Evolutionary conservation across 2,888 invertebrate species (phyloP).

Genomic region (Neria commutata): DNA sequence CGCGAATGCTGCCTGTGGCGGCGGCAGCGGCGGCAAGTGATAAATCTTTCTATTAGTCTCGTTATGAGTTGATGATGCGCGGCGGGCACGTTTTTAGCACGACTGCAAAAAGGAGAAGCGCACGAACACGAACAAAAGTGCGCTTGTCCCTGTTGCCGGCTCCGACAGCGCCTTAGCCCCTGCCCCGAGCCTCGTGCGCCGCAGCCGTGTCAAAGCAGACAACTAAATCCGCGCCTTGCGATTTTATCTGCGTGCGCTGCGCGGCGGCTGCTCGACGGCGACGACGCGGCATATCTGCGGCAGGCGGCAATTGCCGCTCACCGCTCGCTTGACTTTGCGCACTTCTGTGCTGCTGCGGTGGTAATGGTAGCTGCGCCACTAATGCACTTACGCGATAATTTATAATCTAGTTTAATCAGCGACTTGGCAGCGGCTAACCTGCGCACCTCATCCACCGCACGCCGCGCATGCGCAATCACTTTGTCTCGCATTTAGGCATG

Average conservation of each 20-base stretch:
- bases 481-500: slow-evolving; percentile 59
- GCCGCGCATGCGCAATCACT: slow-evolving; percentile 51
- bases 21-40: slow-evolving; percentile 31
- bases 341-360: background rate
- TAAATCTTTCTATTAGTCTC: slow-evolving; percentile 57
- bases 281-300: slow-evolving; percentile 3
- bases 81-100: slow-evolving; percentile 30
- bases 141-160: slow-evolving; percentile 34
- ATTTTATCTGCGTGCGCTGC: slow-evolving; percentile 43
- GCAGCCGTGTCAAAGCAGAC: slow-evolving; percentile 6
- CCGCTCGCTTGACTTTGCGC: background rate
- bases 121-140: slow-evolving; percentile 17
- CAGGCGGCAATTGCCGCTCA: slow-evolving; percentile 2
- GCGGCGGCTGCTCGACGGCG: slow-evolving; percentile 27
- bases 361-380: slow-evolving; percentile 5
- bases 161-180: slow-evolving; percentile 27
- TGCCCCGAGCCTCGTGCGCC: background rate
- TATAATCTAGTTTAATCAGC: slow-evolving; percentile 55
- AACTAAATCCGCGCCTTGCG: slow-evolving; percentile 31
- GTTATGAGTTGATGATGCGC: slow-evolving; percentile 26
- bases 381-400: slow-evolving; percentile 43
- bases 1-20: slow-evolving; percentile 31
- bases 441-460: too few relatives aligned
- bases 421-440: slow-evolving; percentile 1
- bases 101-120: slow-evolving; percentile 6